Evolutionary conservation across 2,797 vertebrate genomes (phyloP).

Genomic region (Gadopsis bispinosus): DNA sequence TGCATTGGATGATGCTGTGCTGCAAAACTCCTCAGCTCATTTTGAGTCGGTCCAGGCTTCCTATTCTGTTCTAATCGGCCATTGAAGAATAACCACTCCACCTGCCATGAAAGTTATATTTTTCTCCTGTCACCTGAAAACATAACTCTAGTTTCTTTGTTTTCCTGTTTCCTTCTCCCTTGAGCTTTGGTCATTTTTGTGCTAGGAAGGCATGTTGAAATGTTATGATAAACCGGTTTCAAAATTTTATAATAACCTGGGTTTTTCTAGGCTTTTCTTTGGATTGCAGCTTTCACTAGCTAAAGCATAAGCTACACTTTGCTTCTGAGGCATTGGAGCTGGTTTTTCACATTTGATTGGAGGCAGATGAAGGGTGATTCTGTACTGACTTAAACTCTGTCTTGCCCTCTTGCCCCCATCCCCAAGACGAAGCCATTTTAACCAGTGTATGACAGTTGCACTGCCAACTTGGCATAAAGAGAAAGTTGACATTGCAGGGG

Average conservation of each 20-base stretch:
- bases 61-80: constrained; percentile 1
- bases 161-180: background rate
- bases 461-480: background rate
- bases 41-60: constrained; percentile 30
- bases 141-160: background rate
- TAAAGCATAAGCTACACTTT: background rate
- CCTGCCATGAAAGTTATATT: background rate
- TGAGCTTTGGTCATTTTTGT: background rate
- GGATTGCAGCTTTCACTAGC: constrained; percentile 10
- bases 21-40: constrained; percentile 3
- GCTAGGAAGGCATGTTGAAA: background rate
- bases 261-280: constrained; percentile 2
- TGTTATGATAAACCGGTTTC: background rate
- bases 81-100: background rate
- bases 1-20: constrained; percentile 48
- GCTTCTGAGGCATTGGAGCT: background rate
- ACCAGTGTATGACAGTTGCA: background rate
- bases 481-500: constrained; percentile 16
- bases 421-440: constrained; percentile 32
- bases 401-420: background rate
- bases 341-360: background rate
- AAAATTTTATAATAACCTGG: background rate
- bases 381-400: background rate
- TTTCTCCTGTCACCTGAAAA: constrained; percentile 31
- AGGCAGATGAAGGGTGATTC: constrained; percentile 1